phyloP scores from a whole-genome alignment of 2,113 vertebrate species.

The Cavia aperea region DNA sequence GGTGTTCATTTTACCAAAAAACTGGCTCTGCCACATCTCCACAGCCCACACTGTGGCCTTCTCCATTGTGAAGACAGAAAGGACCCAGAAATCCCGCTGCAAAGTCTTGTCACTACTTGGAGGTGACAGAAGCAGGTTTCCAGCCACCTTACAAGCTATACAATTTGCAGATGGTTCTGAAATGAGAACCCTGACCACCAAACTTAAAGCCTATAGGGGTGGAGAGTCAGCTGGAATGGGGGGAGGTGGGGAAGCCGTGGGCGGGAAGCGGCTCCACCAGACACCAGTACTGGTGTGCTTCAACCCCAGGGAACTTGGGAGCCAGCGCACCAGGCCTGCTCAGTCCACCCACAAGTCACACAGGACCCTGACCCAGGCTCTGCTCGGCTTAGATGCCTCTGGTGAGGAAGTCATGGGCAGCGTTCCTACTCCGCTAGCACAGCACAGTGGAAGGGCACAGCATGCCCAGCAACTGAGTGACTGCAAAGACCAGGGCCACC shows the following conservation, averaged over 20 bases:
- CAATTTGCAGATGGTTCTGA: constrained; percentile 67
- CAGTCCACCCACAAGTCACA: constrained; percentile 62
- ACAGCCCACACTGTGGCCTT: constrained; percentile 65
- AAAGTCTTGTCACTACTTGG: constrained; percentile 53
- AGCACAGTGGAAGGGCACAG: constrained; percentile 89
- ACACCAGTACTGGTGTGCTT: constrained; percentile 78
- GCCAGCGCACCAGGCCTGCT: constrained; percentile 68
- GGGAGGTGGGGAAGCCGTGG: constrained; percentile 6
- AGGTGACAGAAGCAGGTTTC: constrained; percentile 59
- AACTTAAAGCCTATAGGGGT: constrained; percentile 59
- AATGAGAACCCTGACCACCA: constrained; percentile 62
- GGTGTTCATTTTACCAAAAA: constrained; percentile 53
- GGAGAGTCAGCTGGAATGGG: constrained; percentile 48
- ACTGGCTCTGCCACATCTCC: constrained; percentile 20
- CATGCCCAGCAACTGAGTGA: constrained; percentile 94
- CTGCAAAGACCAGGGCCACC: constrained; percentile 92
- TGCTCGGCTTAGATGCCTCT: constrained; percentile 86
- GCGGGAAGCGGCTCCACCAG: constrained; percentile 69
- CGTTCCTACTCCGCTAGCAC: constrained; percentile 87
- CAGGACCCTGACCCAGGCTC: constrained; percentile 52
- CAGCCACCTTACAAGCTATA: constrained; percentile 51
- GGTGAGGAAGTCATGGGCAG: constrained; percentile 89
- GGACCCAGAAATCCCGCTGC: constrained; percentile 41
- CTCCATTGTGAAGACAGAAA: constrained; percentile 56
- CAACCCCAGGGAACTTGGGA: constrained; percentile 72